A percentile compares a stretch with the other conserved stretches of the same genome.
phyloP scores from a whole-genome alignment of 2,113 vertebrate genomes.

The Bombycilla garrulus region DNA sequence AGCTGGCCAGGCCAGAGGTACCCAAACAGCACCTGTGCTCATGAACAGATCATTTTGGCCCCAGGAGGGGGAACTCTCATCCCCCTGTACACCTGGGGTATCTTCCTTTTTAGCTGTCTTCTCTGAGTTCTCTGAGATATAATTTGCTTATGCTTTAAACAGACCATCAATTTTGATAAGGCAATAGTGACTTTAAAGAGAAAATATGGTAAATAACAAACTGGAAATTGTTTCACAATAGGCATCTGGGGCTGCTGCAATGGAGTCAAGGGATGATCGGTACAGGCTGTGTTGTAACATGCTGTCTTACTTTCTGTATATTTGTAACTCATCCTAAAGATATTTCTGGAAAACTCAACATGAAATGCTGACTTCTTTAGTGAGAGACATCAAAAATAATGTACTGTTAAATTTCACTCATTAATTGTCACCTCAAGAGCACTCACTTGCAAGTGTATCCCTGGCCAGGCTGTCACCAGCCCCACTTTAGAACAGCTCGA shows the following conservation, averaged over 20 bases:
- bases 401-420: background rate
- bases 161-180: background rate
- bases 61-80: background rate
- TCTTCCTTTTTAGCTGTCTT: background rate
- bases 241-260: background rate
- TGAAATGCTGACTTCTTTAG: background rate
- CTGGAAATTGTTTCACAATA: background rate
- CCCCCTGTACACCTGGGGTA: background rate
- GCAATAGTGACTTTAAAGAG: background rate
- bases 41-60: background rate
- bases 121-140: background rate
- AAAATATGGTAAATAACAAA: background rate
- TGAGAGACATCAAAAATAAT: background rate
- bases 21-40: background rate
- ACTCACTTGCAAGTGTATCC: background rate
- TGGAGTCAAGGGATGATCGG: background rate
- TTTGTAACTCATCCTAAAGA: background rate
- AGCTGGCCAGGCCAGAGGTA: background rate
- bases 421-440: background rate
- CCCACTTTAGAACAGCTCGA: background rate
- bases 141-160: background rate
- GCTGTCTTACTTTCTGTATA: background rate
- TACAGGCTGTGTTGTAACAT: background rate
- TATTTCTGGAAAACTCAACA: background rate
- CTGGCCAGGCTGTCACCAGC: background rate